Base-by-base conservation (phyloP, 2,113 vertebrate genomes). In the Bostrychus sinensis region DNA sequence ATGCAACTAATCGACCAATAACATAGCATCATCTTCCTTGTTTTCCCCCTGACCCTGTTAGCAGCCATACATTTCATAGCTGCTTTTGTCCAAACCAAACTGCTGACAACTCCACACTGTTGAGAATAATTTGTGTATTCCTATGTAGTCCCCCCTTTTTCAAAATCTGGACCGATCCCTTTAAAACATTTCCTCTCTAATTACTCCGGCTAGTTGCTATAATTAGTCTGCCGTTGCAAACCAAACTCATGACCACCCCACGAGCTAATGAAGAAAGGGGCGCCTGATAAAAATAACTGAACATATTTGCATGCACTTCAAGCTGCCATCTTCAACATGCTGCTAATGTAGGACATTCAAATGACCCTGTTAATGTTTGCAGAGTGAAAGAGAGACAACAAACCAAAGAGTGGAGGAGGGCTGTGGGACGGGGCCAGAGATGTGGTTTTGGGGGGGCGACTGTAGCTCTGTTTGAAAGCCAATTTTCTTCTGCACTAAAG, bases 401-500 rank as follows among this genome's bases (percentile, higher is more conserved):
- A 51, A 55, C 48, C 0, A 9, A 20, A 11, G 34, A 50, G 48
- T 42, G 62, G 5, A 7, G 45, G 48, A 14, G 20, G 1, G 32
- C 48, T 13, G 39, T 37, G 7, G 11, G 22, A 16, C 19, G 38
- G 39, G 26, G 45, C 10, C 37, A 11, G 54, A 26, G 3, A 11
- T 25, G 45, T 62, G 45, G 45, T 69, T 48, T 60, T 34, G 20
- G 28, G 58, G 30, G 28, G 45, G 43, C 19, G 62, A 25, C 30
- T 32, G 13, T 13, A 5, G 50, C 55, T 28, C 56, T 17, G 45
- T 36, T 25, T 55, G 56, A 72, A 51, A 70, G 69, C 75, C 58
- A 62, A 72, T 70, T 82, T 75, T 71, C 62, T 56, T 72, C 66
- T 80, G 82, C 80, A 82, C 66, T 84, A 84, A 89, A 88, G 59